These are phyloP conservation scores for Bryconaethiops microstoma DNA, from an alignment of 2,797 vertebrate genomes.

Conservation along the genomic window DNA sequence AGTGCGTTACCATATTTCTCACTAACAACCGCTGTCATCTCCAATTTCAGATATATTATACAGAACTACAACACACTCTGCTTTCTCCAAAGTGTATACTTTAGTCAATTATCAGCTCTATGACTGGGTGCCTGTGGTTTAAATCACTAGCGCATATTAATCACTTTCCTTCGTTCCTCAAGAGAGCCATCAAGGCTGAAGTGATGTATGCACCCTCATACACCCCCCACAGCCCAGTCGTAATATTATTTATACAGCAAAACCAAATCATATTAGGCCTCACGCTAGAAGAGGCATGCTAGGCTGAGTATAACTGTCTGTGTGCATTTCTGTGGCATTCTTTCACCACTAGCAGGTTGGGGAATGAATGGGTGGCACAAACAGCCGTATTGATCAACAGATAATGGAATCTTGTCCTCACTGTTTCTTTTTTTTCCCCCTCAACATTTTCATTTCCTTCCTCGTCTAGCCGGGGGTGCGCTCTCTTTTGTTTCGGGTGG, in stretches of 20 bases:
- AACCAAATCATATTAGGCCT: slow-evolving; percentile 50
- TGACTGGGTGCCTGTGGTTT: slow-evolving; percentile 44
- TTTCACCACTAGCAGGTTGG: slow-evolving; percentile 43
- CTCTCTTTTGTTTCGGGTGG: slow-evolving; percentile 40
- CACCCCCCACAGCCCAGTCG: not conserved
- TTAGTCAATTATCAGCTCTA: slow-evolving; percentile 29
- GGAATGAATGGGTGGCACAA: slow-evolving; percentile 60
- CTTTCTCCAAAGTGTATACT: slow-evolving; percentile 36
- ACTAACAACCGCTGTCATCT: slow-evolving; percentile 50
- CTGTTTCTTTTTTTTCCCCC: slow-evolving; percentile 45
- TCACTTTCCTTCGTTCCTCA: slow-evolving; percentile 24
- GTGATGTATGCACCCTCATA: slow-evolving; percentile 26
- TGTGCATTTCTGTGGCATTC: slow-evolving; percentile 48
- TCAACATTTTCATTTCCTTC: slow-evolving; percentile 59
- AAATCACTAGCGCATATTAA: slow-evolving; percentile 44
- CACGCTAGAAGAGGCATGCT: slow-evolving; percentile 25
- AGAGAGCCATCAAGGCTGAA: slow-evolving; percentile 51
- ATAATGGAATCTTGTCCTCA: slow-evolving; percentile 59
- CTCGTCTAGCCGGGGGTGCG: slow-evolving; percentile 15
- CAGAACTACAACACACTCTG: slow-evolving; percentile 28
- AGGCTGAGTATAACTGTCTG: slow-evolving; percentile 39
- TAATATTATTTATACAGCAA: slow-evolving; percentile 47
- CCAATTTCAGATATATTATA: slow-evolving; percentile 42
- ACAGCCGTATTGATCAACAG: slow-evolving; percentile 60
- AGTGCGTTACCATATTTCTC: slow-evolving; percentile 21